phyloP scores from a whole-genome alignment of 2,113 vertebrate genomes.

The Hemichromis elongatus region DNA sequence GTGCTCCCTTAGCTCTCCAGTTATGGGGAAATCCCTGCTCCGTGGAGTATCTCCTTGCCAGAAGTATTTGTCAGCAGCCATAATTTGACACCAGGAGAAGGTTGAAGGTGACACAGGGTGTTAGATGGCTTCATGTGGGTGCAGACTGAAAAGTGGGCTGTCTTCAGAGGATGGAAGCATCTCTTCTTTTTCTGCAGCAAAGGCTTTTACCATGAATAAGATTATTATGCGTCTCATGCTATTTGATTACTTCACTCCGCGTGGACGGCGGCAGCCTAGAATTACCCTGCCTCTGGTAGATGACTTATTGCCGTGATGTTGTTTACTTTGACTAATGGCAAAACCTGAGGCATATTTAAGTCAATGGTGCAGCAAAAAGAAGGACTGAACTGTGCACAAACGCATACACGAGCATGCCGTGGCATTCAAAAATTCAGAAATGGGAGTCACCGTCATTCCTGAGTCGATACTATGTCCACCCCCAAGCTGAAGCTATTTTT shows the following conservation, averaged over 20 bases:
- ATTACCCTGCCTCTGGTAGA: not conserved
- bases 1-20: conserved; percentile 26
- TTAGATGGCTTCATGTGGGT: conserved; percentile 24
- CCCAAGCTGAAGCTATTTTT: conserved; percentile 57
- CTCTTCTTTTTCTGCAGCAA: conserved; percentile 4
- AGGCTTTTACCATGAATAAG: not conserved
- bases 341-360: conserved; percentile 9
- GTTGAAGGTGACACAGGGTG: conserved; percentile 58
- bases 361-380: not conserved
- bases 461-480: conserved; percentile 35
- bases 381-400: not conserved
- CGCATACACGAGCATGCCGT: not conserved
- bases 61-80: conserved; percentile 47
- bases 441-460: conserved; percentile 58
- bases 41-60: conserved; percentile 50
- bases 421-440: conserved; percentile 34
- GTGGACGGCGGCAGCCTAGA: not conserved
- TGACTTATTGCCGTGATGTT: not conserved
- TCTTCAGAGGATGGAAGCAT: not conserved
- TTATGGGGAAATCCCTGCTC: conserved; percentile 65
- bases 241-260: not conserved
- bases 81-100: conserved; percentile 63
- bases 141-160: not conserved
- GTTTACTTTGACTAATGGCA: conserved; percentile 32
- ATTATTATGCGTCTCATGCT: not conserved